Base-by-base conservation (phyloP, 2,888 invertebrate genomes). In the Dynastes maya region DNA sequence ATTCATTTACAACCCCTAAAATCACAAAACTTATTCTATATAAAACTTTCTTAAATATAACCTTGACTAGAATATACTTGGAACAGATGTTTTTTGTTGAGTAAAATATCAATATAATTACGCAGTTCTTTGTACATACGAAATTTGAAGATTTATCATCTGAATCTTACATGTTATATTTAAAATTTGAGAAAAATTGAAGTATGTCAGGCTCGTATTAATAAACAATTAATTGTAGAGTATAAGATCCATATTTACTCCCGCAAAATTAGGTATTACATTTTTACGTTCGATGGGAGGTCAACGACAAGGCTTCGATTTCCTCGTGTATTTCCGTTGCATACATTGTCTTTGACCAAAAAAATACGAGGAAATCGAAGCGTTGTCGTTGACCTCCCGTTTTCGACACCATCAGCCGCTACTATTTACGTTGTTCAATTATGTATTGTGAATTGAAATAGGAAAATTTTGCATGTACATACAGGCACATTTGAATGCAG, bases 11-110 rank as follows among this genome's bases (percentile, higher is more conserved):
- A 32, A 63, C 11, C 63, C 27, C 32, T 63, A 32, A 29, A 32
- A 63, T 63, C 63, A 63, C 63, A 63, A 29, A 63, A 63, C 63
- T 63, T 63, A 63, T 63, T 13, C 63, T 63, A 63, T 61, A 29
- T 32, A 27, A 27, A 29, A 29, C 13, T 29, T 32, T 32, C 11
- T 32, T 63, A 32, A 63, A 29, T 63, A 63, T 2, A 63, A 63
- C 63, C 55, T 55, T 63, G 63, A 63, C 63, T 63, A 63, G 63
- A 32, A 32, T 63, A 63, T 13, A 63, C 27, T 29, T 63, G 63
- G 32, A 63, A 63, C 63, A 63, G 63, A 63, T 63, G 32, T 32
- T 32, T 32, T 63, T 55, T 55, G 5, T 55, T 63, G 63, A 63
- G 63, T 63, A 63, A 63, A 63, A 63, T 63, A 63, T 63, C 8